Evolutionary conservation across 2,888 invertebrate genomes (phyloP).

Genomic region (Tenthredo livida): DNA sequence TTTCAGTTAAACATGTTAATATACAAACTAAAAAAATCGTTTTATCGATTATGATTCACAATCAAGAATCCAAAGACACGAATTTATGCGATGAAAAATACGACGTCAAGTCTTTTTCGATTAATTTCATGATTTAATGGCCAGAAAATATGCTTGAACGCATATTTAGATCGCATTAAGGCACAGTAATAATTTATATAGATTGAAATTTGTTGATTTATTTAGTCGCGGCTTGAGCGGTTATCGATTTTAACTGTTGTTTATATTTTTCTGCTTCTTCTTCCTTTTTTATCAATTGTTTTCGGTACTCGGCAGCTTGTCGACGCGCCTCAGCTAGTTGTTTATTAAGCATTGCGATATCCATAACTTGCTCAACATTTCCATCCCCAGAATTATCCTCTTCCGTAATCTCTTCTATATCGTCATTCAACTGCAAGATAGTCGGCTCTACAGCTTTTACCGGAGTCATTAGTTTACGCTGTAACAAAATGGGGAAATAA

Average conservation of each 20-base stretch:
- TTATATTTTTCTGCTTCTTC: conserved; percentile 77
- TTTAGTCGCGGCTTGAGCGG: conserved; percentile 65
- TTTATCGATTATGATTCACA: not conserved
- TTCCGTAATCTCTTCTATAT: conserved; percentile 75
- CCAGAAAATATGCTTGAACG: not conserved
- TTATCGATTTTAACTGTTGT: conserved; percentile 74
- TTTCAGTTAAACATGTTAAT: not conserved
- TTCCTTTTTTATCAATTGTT: conserved; percentile 75
- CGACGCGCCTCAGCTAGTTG: conserved; percentile 75
- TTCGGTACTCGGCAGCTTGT: conserved; percentile 75
- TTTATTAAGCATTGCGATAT: conserved; percentile 73
- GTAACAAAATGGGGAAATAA: not conserved
- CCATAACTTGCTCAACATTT: conserved; percentile 68
- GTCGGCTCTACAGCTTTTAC: conserved; percentile 67
- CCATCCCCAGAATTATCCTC: conserved; percentile 80
- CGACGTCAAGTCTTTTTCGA: not conserved
- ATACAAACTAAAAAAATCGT: not conserved
- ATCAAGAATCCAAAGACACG: not conserved
- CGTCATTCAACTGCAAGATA: conserved; percentile 73
- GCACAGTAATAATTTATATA: conserved; percentile 17
- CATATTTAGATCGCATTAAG: not conserved
- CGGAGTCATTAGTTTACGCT: conserved; percentile 37
- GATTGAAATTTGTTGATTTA: conserved; percentile 51
- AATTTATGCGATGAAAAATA: not conserved
- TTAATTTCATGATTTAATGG: not conserved